Base-by-base conservation (phyloP, 1,140 invertebrate genomes). In the Coelopa frigida region DNA sequence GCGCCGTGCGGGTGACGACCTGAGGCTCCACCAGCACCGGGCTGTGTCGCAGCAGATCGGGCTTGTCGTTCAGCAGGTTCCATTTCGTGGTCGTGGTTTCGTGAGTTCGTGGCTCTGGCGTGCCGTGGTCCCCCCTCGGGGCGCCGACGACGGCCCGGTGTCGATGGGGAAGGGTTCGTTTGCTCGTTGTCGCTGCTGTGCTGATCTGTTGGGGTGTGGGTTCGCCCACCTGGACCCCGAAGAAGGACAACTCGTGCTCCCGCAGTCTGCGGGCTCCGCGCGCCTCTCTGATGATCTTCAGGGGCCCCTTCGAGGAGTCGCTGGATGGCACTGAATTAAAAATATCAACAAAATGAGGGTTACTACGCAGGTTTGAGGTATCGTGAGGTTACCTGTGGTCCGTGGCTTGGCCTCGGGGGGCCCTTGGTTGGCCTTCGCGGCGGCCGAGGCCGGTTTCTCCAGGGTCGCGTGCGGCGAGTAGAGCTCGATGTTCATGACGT, bases 211-310 rank as follows among this genome's bases (percentile, higher is more conserved):
- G n/a, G n/a, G n/a, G n/a, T n/a, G n/a, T n/a, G n/a, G n/a, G n/a
- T n/a, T n/a, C n/a, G n/a, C 47, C 3, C 51, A 48, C 39, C n/a
- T 70, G 68, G 2, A 72, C 55, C 4, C 70, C 70, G 44, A 72
- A 72, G 47, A 71, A 72, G 32, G 68, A 70, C 17, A 72, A 58
- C 50, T 72, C 70, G 11, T 72, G 70, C 15, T 71, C 67, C 7
- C 67, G 63, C 11, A 72, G 29, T 50, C 71, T 70, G 40, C 70
- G 59, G 5, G 70, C 67, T 6, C 66, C 66, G n/a, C 61, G 60
- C 10, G 66, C 54, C 38, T 68, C 64, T 29, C 64, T 68, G 3
- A 68, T 51, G 39, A 67, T 68, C 43, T 62, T 67, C 5, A 67
- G 32, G 40, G 48, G 55, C 36, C 47, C 44, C 5, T 4, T 64